phyloP scores from a whole-genome alignment of 2,113 vertebrate genomes.

The Vanacampus margaritifer region DNA sequence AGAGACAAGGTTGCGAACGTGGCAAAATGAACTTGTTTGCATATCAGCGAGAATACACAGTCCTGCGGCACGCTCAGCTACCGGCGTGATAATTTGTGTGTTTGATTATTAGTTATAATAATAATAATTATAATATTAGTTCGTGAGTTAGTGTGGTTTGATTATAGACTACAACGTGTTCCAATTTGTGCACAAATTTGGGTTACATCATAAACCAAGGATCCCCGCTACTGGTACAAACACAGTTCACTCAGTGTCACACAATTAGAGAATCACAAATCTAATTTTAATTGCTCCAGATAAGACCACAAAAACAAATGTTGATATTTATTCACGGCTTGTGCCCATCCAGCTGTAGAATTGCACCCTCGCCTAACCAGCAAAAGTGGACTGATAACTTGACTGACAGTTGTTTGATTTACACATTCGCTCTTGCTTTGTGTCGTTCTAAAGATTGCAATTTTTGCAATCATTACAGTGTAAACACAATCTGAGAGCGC shows the following conservation, averaged over 20 bases:
- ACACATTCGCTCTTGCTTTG: neutral
- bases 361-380: neutral
- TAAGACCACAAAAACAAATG: neutral
- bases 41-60: no score
- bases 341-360: neutral
- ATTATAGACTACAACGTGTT: no score
- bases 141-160: no score
- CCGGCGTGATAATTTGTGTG: no score
- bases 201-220: no score
- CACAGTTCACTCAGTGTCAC: neutral
- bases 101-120: no score
- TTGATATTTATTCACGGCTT: neutral
- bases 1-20: no score
- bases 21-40: no score
- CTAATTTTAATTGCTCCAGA: neutral
- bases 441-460: neutral
- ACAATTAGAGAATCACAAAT: neutral
- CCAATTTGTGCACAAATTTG: neutral
- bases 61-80: no score
- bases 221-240: neutral
- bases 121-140: no score
- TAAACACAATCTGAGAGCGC: constrained; percentile 1
- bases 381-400: neutral
- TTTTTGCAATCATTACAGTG: neutral
- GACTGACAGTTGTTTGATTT: neutral